phyloP scores from a whole-genome alignment of 2,888 invertebrate genomes.

The Germaria angustata region DNA sequence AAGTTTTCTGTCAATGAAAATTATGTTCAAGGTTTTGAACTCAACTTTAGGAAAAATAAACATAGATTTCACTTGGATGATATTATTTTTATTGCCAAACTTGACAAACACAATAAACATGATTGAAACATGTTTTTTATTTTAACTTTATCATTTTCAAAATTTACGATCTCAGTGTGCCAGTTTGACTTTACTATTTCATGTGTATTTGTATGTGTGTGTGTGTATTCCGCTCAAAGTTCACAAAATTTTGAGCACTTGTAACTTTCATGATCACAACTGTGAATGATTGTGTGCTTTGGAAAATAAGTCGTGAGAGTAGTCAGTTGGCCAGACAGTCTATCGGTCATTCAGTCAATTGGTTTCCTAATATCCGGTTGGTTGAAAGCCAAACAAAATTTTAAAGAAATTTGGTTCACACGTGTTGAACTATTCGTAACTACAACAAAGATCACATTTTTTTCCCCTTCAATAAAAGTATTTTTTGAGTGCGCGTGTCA shows the following conservation, averaged over 20 bases:
- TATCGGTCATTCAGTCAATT: not conserved
- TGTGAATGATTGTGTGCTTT: not conserved
- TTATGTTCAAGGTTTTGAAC: too few relatives aligned
- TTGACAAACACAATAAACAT: not conserved
- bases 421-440: constrained; percentile 69
- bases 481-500: constrained; percentile 38
- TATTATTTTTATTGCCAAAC: not conserved
- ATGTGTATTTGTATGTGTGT: too few relatives aligned
- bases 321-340: not conserved
- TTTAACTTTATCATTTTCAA: not conserved
- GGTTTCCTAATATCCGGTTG: constrained; percentile 52
- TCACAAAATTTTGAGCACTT: not conserved
- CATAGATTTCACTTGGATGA: not conserved
- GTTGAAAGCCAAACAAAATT: constrained; percentile 27
- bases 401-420: constrained; percentile 72
- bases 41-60: too few relatives aligned
- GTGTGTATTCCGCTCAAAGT: constrained; percentile 1
- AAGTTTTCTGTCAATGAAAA: too few relatives aligned
- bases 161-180: not conserved
- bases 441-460: not conserved
- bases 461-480: constrained; percentile 18
- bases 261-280: not conserved
- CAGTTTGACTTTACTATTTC: not conserved
- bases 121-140: not conserved
- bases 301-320: not conserved